Percentiles rank a stretch among this genome's conserved stretches.
These are phyloP conservation scores for Poecilia picta DNA, from an alignment of 2,797 vertebrate species.

Conservation along the genomic window DNA sequence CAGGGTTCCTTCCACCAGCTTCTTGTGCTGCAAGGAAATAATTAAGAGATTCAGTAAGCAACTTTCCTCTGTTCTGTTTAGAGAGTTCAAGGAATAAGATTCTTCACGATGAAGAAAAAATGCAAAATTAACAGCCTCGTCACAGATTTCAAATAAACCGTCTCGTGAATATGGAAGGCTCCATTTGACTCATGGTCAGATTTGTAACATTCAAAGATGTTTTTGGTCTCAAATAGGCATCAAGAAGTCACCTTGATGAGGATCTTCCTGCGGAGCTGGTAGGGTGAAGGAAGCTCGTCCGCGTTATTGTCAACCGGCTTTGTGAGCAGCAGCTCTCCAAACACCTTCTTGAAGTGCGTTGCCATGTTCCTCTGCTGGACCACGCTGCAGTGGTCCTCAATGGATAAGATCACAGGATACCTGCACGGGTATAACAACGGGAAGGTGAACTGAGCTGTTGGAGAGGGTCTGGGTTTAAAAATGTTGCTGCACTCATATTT, in stretches of 20 bases:
- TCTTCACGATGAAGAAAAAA: not conserved
- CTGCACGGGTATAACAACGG: conserved; percentile 63
- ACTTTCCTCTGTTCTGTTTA: not conserved
- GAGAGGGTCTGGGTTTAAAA: not conserved
- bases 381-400: conserved; percentile 98
- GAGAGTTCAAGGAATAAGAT: not conserved
- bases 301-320: conserved; percentile 92
- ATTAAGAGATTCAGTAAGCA: conserved; percentile 1
- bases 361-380: conserved; percentile 99
- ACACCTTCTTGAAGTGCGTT: conserved; percentile 92
- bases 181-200: not conserved
- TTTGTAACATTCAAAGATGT: not conserved
- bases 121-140: not conserved
- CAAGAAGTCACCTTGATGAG: conserved; percentile 90
- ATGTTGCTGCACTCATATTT: not conserved
- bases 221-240: not conserved
- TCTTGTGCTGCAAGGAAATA: conserved; percentile 89
- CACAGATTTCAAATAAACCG: not conserved
- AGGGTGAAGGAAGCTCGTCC: conserved; percentile 92
- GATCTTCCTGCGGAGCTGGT: conserved; percentile 95
- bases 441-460: not conserved
- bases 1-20: conserved; percentile 93
- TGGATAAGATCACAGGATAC: conserved; percentile 94
- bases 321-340: conserved; percentile 93
- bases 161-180: not conserved